phyloP scores from a whole-genome alignment of 2,797 vertebrate species.

The Gallinago nigripennis region DNA sequence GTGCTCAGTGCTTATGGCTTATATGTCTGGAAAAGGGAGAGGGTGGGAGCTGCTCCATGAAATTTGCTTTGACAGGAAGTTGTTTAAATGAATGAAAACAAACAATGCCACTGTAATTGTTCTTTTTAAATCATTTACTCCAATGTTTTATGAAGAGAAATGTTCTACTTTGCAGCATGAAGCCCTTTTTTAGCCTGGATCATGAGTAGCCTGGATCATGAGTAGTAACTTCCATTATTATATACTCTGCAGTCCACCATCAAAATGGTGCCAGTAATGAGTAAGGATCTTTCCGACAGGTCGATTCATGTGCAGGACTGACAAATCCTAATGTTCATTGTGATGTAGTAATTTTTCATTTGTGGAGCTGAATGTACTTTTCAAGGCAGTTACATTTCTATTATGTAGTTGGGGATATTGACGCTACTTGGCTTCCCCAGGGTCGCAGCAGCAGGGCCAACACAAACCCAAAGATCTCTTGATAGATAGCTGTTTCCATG shows the following conservation, averaged over 20 bases:
- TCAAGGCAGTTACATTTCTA: not conserved
- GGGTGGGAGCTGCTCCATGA: not conserved
- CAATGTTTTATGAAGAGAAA: not conserved
- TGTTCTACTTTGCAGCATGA: not conserved
- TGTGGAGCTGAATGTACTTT: not conserved
- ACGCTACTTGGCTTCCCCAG: not conserved
- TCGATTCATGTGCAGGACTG: not conserved
- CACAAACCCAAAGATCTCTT: not conserved
- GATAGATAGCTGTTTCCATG: not conserved
- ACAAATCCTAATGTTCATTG: not conserved
- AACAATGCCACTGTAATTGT: not conserved
- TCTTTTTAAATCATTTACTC: not conserved
- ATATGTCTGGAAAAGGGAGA: not conserved
- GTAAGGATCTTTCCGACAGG: not conserved
- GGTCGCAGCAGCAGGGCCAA: not conserved
- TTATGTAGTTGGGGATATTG: not conserved
- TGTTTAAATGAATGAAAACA: not conserved
- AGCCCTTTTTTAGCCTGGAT: not conserved
- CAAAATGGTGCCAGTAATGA: not conserved
- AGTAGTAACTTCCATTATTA: not conserved
- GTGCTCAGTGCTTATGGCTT: not conserved
- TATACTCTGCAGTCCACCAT: not conserved
- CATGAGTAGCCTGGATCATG: not conserved
- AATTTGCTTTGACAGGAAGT: fast-evolving
- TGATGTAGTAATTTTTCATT: not conserved